phyloP scores from a whole-genome alignment of 1,140 invertebrate genomes.

The Melanaphis sacchari region DNA sequence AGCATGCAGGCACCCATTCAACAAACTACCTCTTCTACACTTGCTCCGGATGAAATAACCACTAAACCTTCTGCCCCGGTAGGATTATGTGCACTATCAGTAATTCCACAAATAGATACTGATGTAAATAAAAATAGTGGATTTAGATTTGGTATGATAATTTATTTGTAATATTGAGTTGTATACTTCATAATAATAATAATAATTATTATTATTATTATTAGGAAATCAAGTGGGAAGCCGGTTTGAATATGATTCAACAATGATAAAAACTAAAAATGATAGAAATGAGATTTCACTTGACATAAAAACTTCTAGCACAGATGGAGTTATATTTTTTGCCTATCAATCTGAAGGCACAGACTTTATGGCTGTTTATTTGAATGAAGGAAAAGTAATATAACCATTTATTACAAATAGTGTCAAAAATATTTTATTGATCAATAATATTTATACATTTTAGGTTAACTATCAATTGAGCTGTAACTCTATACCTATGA shows the following conservation, averaged over 20 bases:
- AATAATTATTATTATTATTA: constrained; percentile 58
- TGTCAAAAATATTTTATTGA: background rate
- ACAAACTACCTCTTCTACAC: background rate
- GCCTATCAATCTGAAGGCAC: constrained; percentile 71
- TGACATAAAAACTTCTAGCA: constrained; percentile 79
- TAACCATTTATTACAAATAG: background rate
- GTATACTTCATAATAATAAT: background rate
- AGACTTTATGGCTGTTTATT: constrained; percentile 82
- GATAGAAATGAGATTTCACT: constrained; percentile 77
- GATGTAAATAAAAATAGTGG: constrained; percentile 61
- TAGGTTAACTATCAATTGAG: constrained; percentile 76
- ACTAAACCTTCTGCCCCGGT: constrained; percentile 34
- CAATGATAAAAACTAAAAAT: constrained; percentile 71
- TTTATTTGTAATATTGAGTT: background rate
- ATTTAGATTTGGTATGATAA: constrained; percentile 66
- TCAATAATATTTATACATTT: constrained; percentile 59
- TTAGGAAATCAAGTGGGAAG: constrained; percentile 74
- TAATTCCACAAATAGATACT: constrained; percentile 59
- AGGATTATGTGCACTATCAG: constrained; percentile 60
- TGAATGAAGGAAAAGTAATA: constrained; percentile 78
- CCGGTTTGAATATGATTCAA: constrained; percentile 73
- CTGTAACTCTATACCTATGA: constrained; percentile 74
- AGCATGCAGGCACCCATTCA: background rate
- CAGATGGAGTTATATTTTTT: constrained; percentile 88
- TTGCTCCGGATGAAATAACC: constrained; percentile 23